Evolutionary conservation across 1,140 invertebrate species (phyloP), one percentile per base, ranked within the genome.

Genomic region (Drosophila nannoptera): DNA sequence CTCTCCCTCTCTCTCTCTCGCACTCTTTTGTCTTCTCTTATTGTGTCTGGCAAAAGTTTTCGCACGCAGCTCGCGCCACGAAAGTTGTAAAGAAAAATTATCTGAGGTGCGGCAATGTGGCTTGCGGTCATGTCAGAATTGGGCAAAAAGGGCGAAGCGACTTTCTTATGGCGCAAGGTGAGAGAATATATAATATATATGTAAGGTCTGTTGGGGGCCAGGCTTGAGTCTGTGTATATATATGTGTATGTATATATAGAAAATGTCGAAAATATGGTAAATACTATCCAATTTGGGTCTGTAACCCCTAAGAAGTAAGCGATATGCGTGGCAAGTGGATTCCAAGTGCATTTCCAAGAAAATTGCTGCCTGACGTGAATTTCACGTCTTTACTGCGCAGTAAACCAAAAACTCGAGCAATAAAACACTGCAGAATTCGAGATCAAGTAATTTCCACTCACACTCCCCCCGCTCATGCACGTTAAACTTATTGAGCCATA

Each of bases 51-150:
- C 35, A 83, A 22, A 83, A 48, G 67, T 78, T 75, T 78, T 73
- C 48, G 53, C 73, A 84, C 76, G 80, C 59, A 71, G 58, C 38
- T 69, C 43, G 52, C 52, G 31, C 40, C 53, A 68, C 45, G 56
- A 59, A 68, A 72, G 76, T 73, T 73, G 65, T 73, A 69, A 78
- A 73, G 67, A 84, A 71, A 84, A 71, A 84, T 83, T 73, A 69
- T 61, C 65, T 58, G 46, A 64, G 53, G 66, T 55, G 46, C 55
- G 53, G 53, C 16, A 43, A 5, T 43, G 50, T 64, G 52, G 50
- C 50, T 62, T 62, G 22, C 35, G 59, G 40, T 42, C 38, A 22
- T 16, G 14, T 50, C 7, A 38, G 46, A 42, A 42, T 50, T 46
- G 32, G 45, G 16, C 40, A 12, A 42, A 35, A 62, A 42, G n/a